phyloP scores from a whole-genome alignment of 1,140 invertebrate species.

The Ruditapes philippinarum region DNA sequence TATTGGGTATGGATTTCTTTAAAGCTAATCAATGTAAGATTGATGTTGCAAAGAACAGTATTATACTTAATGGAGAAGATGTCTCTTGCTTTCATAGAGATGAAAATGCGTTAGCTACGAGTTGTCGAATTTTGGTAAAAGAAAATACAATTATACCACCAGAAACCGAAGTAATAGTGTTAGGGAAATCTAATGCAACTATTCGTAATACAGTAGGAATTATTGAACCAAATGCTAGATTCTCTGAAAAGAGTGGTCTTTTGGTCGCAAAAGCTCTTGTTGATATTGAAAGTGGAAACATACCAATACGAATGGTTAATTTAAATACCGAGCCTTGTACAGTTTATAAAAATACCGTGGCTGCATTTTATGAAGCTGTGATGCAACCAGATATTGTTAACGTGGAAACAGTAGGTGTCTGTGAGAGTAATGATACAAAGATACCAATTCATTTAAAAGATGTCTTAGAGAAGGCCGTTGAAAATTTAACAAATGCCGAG shows the following conservation, averaged over 20 bases:
- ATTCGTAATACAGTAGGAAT: not conserved
- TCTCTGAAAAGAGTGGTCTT: not conserved
- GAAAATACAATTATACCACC: slow-evolving; percentile 28
- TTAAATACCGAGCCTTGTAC: not conserved
- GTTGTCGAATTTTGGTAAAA: not conserved
- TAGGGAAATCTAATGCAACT: not conserved
- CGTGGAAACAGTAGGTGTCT: not conserved
- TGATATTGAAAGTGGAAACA: not conserved
- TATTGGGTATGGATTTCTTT: slow-evolving; percentile 11
- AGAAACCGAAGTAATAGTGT: not conserved
- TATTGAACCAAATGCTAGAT: not conserved
- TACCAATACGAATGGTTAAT: not conserved
- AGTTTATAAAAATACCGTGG: not conserved
- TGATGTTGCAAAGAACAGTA: not conserved
- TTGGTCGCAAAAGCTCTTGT: not conserved
- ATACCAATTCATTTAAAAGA: slow-evolving; percentile 4
- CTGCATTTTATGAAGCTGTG: not conserved
- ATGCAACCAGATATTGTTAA: not conserved
- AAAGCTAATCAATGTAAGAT: not conserved
- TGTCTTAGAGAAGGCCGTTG: not conserved
- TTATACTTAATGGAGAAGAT: slow-evolving; percentile 3
- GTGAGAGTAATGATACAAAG: not conserved
- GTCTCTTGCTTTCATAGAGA: not conserved
- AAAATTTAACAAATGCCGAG: not conserved
- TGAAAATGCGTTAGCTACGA: not conserved